These are phyloP conservation scores for Felis chaus DNA, from an alignment of 2,113 vertebrate genomes.

Conservation along the genomic window DNA sequence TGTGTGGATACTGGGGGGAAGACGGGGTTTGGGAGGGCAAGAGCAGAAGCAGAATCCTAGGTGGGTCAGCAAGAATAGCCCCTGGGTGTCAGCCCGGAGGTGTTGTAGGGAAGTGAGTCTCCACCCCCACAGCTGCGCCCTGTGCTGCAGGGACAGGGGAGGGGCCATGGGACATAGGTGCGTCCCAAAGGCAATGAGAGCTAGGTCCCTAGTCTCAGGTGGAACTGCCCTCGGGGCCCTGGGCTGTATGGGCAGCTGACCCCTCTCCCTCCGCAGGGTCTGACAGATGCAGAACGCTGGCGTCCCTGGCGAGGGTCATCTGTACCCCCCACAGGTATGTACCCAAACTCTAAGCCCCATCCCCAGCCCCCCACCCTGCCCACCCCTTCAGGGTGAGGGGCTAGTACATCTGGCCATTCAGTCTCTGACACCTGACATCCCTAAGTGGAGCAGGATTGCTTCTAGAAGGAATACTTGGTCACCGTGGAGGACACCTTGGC, in stretches of 20 bases:
- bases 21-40: not conserved
- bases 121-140: not conserved
- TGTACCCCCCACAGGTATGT: not conserved
- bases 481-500: not conserved
- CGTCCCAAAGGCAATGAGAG: not conserved
- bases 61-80: not conserved
- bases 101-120: not conserved
- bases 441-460: not conserved
- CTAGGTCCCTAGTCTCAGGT: no score
- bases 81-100: not conserved
- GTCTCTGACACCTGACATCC: not conserved
- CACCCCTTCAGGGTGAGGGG: not conserved
- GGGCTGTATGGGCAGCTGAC: not conserved
- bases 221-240: not conserved
- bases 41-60: not conserved
- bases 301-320: not conserved
- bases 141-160: not conserved
- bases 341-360: no score
- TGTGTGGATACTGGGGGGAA: accelerated
- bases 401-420: not conserved
- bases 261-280: not conserved
- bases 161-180: no score
- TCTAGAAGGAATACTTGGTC: not conserved
- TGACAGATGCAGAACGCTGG: not conserved
- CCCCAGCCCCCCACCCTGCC: not conserved